Evolutionary conservation across 1,140 invertebrate species (phyloP).

Genomic region (Rhagoletis zephyria): DNA sequence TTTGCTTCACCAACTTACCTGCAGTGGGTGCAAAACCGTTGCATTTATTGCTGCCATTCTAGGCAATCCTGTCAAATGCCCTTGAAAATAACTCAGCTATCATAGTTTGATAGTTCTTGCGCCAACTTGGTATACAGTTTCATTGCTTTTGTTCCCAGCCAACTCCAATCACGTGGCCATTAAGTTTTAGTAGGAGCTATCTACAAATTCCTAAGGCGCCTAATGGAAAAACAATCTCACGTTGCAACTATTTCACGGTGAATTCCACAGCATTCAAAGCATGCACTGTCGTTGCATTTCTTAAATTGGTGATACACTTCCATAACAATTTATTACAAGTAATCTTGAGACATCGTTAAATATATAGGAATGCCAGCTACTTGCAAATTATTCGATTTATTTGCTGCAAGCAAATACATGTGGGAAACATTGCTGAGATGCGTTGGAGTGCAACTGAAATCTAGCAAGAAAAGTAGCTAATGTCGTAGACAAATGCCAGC

Average conservation of each 20-base stretch:
- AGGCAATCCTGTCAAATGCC: not conserved
- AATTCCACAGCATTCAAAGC: not conserved
- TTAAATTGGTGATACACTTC: not conserved
- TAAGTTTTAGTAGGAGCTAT: not conserved
- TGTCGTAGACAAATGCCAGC: slow-evolving; percentile 2
- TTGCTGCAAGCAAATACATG: slow-evolving; percentile 45
- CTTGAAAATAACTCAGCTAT: not conserved
- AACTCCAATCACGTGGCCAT: not conserved
- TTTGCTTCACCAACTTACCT: not conserved
- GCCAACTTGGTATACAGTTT: not conserved
- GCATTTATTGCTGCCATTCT: not conserved
- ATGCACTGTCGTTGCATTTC: not conserved
- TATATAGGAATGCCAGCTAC: not conserved
- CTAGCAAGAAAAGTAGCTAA: not conserved
- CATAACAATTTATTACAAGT: not conserved
- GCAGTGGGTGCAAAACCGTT: not conserved
- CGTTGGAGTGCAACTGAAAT: slow-evolving; percentile 31
- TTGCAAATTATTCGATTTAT: slow-evolving; percentile 40
- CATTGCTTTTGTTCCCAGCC: not conserved
- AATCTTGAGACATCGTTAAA: too few relatives aligned
- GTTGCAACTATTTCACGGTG: not conserved
- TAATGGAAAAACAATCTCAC: not conserved
- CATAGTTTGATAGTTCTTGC: not conserved
- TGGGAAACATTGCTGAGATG: slow-evolving; percentile 20
- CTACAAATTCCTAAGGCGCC: not conserved